A percentile compares a stretch with the other conserved stretches of the same genome.
phyloP scores from a whole-genome alignment of 2,113 vertebrate genomes.

The Dipodomys spectabilis region DNA sequence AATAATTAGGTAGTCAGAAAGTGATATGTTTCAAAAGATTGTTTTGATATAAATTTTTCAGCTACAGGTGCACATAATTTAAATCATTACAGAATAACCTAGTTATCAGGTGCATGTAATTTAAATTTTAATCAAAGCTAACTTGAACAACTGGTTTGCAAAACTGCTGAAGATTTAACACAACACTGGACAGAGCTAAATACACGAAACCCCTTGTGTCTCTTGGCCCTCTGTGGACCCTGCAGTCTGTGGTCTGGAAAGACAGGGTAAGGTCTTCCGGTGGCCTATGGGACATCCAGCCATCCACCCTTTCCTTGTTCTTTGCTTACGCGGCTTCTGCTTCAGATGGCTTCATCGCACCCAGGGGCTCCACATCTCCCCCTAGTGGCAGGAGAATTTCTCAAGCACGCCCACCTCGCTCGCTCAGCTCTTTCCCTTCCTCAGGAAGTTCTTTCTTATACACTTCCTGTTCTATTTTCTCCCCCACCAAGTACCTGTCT shows the following conservation, averaged over 20 bases:
- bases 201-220: not conserved
- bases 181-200: not conserved
- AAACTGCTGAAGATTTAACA: not conserved
- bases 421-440: not conserved
- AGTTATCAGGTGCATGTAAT: not conserved
- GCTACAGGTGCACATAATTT: not conserved
- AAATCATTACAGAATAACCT: not conserved
- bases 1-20: not conserved
- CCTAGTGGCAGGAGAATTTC: not conserved
- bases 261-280: accelerated
- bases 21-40: not conserved
- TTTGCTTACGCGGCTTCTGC: accelerated
- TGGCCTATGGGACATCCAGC: no score
- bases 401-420: not conserved
- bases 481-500: not conserved
- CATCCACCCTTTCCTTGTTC: not conserved
- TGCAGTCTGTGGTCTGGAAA: not conserved
- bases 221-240: not conserved
- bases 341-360: accelerated
- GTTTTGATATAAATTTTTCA: not conserved
- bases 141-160: not conserved
- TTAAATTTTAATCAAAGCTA: slow-evolving; percentile 37
- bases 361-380: not conserved
- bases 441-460: not conserved
- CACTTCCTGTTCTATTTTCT: not conserved